Evolutionary conservation across 2,797 vertebrate species (phyloP).

Genomic region (Periophthalmus magnuspinnatus): DNA sequence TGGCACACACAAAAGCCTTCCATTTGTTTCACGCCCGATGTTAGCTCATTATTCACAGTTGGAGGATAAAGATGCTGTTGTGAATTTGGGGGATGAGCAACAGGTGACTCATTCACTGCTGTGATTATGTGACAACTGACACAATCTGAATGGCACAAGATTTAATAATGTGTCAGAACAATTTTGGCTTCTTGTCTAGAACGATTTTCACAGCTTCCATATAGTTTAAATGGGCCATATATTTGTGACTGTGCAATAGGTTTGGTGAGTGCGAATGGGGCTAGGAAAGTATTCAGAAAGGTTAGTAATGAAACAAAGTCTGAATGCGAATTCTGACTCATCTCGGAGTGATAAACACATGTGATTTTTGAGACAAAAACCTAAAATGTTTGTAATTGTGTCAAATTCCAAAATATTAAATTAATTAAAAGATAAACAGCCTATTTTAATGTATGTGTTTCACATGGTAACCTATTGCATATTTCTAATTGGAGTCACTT

Average conservation of each 20-base stretch:
- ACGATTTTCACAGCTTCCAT: not conserved
- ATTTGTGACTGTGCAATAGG: not conserved
- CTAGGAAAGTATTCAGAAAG: not conserved
- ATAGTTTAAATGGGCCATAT: not conserved
- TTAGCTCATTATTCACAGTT: conserved; percentile 54
- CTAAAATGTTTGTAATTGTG: not conserved
- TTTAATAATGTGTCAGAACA: conserved; percentile 51
- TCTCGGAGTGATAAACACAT: not conserved
- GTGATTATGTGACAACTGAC: conserved; percentile 19
- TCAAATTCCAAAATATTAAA: not conserved
- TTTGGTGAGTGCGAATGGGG: not conserved
- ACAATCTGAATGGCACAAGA: conserved; percentile 38
- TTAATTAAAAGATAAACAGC: not conserved
- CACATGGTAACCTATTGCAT: not conserved
- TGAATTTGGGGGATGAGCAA: conserved; percentile 33
- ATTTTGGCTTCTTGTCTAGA: conserved; percentile 36
- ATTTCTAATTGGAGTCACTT: not conserved
- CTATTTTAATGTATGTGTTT: not conserved
- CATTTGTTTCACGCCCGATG: conserved; percentile 45
- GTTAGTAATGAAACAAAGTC: not conserved
- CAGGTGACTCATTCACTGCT: conserved; percentile 47
- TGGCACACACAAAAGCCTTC: conserved; percentile 17
- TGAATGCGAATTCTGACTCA: not conserved
- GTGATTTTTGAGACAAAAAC: not conserved
- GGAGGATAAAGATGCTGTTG: conserved; percentile 28